A percentile compares a stretch with the other conserved stretches of the same genome.
Conservation (phyloP, 2,113 vertebrate genomes). For the Mirza zaza region DNA sequence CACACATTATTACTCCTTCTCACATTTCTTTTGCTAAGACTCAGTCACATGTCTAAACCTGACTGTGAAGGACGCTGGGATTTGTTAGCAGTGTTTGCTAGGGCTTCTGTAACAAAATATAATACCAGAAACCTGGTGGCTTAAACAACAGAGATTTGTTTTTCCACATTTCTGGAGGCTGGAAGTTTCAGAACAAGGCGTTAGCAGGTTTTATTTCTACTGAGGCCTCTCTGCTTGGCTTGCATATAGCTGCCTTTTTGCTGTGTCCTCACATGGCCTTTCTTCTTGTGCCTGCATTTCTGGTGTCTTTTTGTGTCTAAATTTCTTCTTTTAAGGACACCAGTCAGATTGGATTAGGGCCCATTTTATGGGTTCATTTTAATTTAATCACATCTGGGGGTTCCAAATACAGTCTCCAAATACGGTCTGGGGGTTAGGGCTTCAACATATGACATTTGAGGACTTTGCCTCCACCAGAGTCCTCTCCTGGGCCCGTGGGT, state of each 20-base stretch:
- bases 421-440: background rate
- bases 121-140: background rate
- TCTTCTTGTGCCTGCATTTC: background rate
- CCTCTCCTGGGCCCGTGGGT: background rate
- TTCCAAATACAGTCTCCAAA: background rate
- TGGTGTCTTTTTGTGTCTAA: background rate
- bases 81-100: background rate
- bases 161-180: background rate
- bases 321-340: background rate
- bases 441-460: background rate
- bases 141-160: background rate
- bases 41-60: background rate
- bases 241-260: background rate
- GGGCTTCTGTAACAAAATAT: background rate
- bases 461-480: background rate
- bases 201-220: background rate
- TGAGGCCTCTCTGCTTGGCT: background rate
- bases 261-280: background rate
- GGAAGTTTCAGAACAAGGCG: background rate
- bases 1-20: background rate
- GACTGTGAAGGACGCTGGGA: background rate
- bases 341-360: background rate
- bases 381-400: background rate
- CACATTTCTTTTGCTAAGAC: background rate
- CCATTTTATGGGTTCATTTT: background rate